These are phyloP conservation scores for Umimayanthus chanpuru DNA, from an alignment of 92 coral and sea anemone genomes.

Conservation along the genomic window DNA sequence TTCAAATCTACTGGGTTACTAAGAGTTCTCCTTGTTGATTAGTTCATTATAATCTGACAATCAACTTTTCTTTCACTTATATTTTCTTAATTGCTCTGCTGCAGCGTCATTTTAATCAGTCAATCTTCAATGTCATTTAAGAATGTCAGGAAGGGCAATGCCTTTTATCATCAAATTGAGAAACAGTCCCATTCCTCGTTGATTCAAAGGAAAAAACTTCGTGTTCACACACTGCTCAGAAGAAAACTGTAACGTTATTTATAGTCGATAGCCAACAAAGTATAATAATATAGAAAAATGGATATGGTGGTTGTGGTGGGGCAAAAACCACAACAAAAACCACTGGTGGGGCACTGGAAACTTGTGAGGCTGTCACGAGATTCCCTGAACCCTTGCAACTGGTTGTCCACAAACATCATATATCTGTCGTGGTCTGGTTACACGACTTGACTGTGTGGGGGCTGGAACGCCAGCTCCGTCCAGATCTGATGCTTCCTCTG, in stretches of 20 bases:
- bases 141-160: conserved; percentile 23
- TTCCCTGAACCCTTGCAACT: too few relatives aligned
- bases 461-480: too few relatives aligned
- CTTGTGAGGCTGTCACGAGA: too few relatives aligned
- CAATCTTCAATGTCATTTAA: background rate
- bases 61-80: too few relatives aligned
- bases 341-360: conserved; percentile 24
- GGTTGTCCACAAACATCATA: too few relatives aligned
- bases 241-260: background rate
- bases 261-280: conserved; percentile 12
- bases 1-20: conserved; percentile 16
- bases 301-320: conserved; percentile 30
- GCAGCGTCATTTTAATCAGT: conserved; percentile 17
- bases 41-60: too few relatives aligned
- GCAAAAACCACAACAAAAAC: conserved; percentile 18
- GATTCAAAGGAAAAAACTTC: background rate
- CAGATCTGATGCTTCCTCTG: too few relatives aligned
- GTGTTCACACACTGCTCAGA: background rate
- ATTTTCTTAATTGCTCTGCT: background rate
- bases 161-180: conserved; percentile 32
- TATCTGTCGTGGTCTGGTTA: too few relatives aligned
- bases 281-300: background rate
- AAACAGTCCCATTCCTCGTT: background rate
- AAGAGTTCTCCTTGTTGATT: too few relatives aligned
- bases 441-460: too few relatives aligned